These are phyloP conservation scores for Petaurus breviceps DNA, from an alignment of 2,113 vertebrate genomes.

Conservation along the genomic window DNA sequence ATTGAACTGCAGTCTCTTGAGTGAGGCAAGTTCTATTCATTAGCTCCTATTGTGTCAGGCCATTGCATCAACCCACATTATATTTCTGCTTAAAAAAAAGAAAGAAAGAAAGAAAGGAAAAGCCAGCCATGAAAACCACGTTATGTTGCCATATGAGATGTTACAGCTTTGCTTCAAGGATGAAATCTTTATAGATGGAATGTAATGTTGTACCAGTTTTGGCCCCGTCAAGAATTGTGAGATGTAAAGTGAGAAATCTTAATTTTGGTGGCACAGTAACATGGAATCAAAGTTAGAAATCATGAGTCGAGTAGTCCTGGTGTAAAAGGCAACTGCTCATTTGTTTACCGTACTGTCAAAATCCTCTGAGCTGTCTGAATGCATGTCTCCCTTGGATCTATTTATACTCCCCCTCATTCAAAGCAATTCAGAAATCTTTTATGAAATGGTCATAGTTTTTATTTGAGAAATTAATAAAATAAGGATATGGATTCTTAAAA, in stretches of 20 bases:
- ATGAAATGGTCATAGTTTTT: slow-evolving; percentile 14
- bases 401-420: neutral
- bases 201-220: slow-evolving; percentile 64
- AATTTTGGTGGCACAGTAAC: slow-evolving; percentile 60
- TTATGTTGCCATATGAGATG: slow-evolving; percentile 68
- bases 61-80: slow-evolving; percentile 72
- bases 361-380: slow-evolving; percentile 20
- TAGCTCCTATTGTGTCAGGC: slow-evolving; percentile 77
- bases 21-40: slow-evolving; percentile 76
- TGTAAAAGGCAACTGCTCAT: slow-evolving; percentile 46
- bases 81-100: slow-evolving; percentile 60
- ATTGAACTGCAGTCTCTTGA: slow-evolving; percentile 76
- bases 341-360: slow-evolving; percentile 49
- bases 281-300: slow-evolving; percentile 52
- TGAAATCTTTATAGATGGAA: slow-evolving; percentile 68
- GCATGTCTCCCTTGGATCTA: neutral
- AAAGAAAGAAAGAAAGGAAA: slow-evolving; percentile 1
- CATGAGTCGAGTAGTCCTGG: slow-evolving; percentile 53
- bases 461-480: slow-evolving; percentile 37
- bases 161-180: slow-evolving; percentile 57
- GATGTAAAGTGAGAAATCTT: slow-evolving; percentile 73
- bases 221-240: slow-evolving; percentile 64
- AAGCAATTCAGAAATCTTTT: slow-evolving; percentile 1
- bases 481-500: neutral
- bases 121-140: slow-evolving; percentile 70